Evolutionary conservation across 2,797 vertebrate species (phyloP).

Genomic region (Lacerta agilis): DNA sequence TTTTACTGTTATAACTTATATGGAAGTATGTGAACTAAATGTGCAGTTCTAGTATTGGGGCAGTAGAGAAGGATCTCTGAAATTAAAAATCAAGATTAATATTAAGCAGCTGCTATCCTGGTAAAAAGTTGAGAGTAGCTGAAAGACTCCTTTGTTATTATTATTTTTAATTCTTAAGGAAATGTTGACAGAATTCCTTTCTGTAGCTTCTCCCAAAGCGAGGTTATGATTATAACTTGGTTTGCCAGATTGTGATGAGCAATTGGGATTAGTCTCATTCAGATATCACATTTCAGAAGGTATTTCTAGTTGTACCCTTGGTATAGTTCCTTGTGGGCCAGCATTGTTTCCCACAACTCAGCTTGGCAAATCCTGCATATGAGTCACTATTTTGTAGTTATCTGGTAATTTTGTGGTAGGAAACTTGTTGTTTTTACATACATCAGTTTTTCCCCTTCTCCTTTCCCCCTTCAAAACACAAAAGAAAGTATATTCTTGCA

Average conservation of each 20-base stretch:
- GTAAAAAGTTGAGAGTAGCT: neutral
- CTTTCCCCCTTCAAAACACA: neutral
- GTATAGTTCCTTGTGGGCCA: neutral
- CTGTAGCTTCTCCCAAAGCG: constrained; percentile 32
- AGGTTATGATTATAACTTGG: constrained; percentile 46
- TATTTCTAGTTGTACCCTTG: constrained; percentile 29
- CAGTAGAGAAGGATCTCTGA: neutral
- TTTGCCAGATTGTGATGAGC: constrained; percentile 46
- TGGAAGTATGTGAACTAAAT: neutral
- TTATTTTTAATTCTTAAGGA: constrained; percentile 15
- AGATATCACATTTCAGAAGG: neutral
- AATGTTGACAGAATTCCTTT: constrained; percentile 1
- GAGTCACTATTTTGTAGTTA: constrained; percentile 28
- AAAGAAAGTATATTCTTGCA: neutral
- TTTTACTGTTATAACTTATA: neutral
- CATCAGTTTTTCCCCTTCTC: neutral
- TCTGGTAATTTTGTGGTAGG: constrained; percentile 28
- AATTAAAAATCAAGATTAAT: neutral
- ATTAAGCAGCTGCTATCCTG: constrained; percentile 5
- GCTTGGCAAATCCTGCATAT: constrained; percentile 1
- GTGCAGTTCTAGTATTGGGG: neutral
- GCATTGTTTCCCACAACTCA: neutral
- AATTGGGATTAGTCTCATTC: constrained; percentile 25
- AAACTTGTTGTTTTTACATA: constrained; percentile 15
- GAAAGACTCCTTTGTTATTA: neutral